Evolutionary conservation across 2,113 vertebrate genomes (phyloP).

Genomic region (Larimichthys crocea): DNA sequence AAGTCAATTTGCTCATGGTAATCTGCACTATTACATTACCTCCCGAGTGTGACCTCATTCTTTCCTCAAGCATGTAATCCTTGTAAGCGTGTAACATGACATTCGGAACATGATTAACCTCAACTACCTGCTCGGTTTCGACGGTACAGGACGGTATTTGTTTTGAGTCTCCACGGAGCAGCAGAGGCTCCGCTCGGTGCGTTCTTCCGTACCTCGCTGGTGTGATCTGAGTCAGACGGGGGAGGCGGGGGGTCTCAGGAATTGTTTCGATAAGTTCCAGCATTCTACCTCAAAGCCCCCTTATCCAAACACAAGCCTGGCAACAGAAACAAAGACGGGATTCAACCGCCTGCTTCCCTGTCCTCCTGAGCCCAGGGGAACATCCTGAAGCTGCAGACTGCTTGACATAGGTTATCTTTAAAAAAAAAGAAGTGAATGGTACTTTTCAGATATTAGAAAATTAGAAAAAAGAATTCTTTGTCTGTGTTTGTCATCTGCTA

Average conservation of each 20-base stretch:
- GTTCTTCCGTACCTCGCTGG: constrained; percentile 7
- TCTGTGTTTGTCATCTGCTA: not conserved
- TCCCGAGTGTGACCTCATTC: constrained; percentile 60
- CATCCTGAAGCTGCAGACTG: constrained; percentile 70
- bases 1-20: constrained; percentile 64
- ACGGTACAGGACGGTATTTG: constrained; percentile 22
- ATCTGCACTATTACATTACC: constrained; percentile 67
- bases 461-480: not conserved
- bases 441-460: constrained; percentile 27
- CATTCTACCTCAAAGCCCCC: constrained; percentile 71
- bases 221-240: constrained; percentile 47
- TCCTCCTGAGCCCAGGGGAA: constrained; percentile 67
- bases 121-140: constrained; percentile 39
- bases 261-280: constrained; percentile 74
- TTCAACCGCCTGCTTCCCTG: constrained; percentile 67
- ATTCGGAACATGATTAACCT: constrained; percentile 56
- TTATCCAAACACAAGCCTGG: constrained; percentile 78
- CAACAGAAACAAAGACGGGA: constrained; percentile 81
- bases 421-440: not conserved
- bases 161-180: constrained; percentile 22
- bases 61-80: constrained; percentile 71
- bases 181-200: not conserved
- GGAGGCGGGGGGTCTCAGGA: constrained; percentile 64
- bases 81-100: constrained; percentile 56
- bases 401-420: constrained; percentile 32